phyloP scores from a whole-genome alignment of 2,113 vertebrate genomes.

The Podiceps cristatus region DNA sequence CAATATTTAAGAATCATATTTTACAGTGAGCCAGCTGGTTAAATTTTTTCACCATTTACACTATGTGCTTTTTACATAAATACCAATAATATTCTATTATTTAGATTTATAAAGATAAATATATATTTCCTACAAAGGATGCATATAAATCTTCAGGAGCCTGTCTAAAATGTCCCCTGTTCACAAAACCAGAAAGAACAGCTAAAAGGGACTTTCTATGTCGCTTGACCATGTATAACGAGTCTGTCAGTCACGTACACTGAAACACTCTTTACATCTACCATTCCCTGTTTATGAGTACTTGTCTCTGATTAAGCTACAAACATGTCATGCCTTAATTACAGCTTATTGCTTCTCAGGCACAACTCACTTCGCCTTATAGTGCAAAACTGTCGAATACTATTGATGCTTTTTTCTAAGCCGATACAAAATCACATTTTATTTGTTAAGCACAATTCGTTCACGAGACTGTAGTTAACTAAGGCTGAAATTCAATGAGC shows the following conservation, averaged over 20 bases:
- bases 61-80: not conserved
- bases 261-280: not conserved
- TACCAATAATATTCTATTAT: not conserved
- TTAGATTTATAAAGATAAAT: not conserved
- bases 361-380: not conserved
- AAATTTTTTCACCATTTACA: not conserved
- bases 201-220: not conserved
- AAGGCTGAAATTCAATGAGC: not conserved
- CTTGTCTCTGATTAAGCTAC: not conserved
- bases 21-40: conserved; percentile 46
- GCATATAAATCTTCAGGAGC: not conserved
- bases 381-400: not conserved
- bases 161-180: not conserved
- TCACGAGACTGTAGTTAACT: not conserved
- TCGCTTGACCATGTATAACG: not conserved
- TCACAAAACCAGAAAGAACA: not conserved
- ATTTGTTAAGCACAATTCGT: not conserved
- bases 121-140: not conserved
- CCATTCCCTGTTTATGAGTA: not conserved
- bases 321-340: not conserved
- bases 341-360: not conserved
- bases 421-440: not conserved
- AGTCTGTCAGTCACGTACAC: not conserved
- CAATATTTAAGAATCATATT: conserved; percentile 27
- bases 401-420: not conserved